Base-by-base conservation (phyloP, 2,113 vertebrate species). In the Lampris incognitus region DNA sequence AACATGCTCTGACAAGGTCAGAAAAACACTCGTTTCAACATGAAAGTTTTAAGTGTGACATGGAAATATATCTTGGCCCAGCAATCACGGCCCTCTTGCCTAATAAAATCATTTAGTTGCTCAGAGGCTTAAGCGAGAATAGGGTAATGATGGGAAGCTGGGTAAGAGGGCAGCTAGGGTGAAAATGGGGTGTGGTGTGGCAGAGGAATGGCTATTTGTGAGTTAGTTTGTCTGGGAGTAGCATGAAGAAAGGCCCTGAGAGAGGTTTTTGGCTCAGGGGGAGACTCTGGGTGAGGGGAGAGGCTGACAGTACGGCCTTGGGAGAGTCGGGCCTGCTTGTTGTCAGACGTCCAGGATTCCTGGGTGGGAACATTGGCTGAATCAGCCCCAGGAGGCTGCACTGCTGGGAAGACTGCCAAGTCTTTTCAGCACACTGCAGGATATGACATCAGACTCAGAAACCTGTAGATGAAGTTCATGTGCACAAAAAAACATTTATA, bases 311-410 rank as follows among this genome's bases (percentile, higher is more conserved):
- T 77, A 81, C 77, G 91, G 83, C 78, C 91, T 91, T 91, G 87
- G 73, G 88, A 90, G 81, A 90, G 77, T 89, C 89, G 84, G 86
- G 90, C 59, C 89, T 91, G 90, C 91, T 92, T 94, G 84, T 87
- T 92, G 90, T 93, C 94, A 94, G 88, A 88, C 87, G 36, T 94
- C 91, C 91, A 93, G 87, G 86, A 94, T 93, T 94, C 91, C 91
- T 93, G 92, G 90, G 92, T 95, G 94, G 93, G 93, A 95, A 94
- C 88, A 42, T 62, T 81, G 86, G 76, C 88, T 88, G 78, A 92
- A 93, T 88, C 82, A 88, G 74, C 84, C 91, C 91, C 90, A 87
- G 85, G 92, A 92, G 92, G 90, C 88, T 83, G 79, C 13, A 58
- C 76, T 86, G 72, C 86, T 84, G 87, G 91, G 92, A 92, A 56